phyloP scores from a whole-genome alignment of 2,113 vertebrate genomes.

The Thymallus thymallus region DNA sequence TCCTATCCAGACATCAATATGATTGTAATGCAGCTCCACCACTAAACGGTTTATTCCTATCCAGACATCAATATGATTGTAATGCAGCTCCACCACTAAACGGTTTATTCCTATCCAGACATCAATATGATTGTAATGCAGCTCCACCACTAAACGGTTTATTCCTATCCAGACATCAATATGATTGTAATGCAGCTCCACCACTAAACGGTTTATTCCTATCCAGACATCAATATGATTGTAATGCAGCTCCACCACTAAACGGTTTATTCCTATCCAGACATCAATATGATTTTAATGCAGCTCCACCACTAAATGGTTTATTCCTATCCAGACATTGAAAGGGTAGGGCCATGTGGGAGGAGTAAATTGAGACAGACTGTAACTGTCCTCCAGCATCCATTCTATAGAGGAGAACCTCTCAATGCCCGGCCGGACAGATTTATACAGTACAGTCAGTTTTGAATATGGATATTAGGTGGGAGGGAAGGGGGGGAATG shows the following conservation, averaged over 20 bases:
- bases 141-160: neutral
- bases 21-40: neutral
- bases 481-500: neutral
- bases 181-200: neutral
- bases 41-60: neutral
- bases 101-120: neutral
- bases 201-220: neutral
- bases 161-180: neutral
- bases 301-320: neutral
- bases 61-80: neutral
- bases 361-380: too few species aligned
- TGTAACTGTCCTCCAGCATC: too few species aligned
- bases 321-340: neutral
- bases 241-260: neutral
- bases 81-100: neutral
- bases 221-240: too few species aligned
- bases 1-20: too few species aligned
- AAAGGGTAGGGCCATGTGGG: too few species aligned
- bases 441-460: too few species aligned
- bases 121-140: neutral
- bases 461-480: slow-evolving; percentile 23
- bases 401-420: too few species aligned
- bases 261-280: neutral
- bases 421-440: too few species aligned
- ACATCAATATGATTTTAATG: too few species aligned